Conservation (phyloP, 2,888 invertebrate genomes). For the Meteorus cinctellus region DNA sequence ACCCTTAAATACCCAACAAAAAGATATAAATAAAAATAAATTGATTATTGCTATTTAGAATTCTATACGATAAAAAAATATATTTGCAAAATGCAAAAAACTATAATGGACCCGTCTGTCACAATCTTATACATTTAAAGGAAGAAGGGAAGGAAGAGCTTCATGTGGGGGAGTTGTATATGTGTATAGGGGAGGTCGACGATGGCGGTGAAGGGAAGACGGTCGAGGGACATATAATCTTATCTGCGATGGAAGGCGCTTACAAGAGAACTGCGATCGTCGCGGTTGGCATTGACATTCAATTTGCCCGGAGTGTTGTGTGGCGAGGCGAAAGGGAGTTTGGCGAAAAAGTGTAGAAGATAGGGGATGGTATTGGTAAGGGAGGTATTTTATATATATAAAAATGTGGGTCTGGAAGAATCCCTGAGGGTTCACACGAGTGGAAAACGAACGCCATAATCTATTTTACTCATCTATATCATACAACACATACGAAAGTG, state of each 20-base stretch:
- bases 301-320: slow-evolving; percentile 45
- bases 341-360: background rate
- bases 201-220: background rate
- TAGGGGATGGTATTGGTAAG: background rate
- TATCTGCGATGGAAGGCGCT: slow-evolving; percentile 9
- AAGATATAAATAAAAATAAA: too few relatives aligned
- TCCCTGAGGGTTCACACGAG: slow-evolving; percentile 30
- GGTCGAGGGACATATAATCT: slow-evolving; percentile 6
- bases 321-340: background rate
- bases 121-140: slow-evolving; percentile 21
- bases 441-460: slow-evolving; percentile 3
- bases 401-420: slow-evolving; percentile 34
- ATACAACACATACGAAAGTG: background rate
- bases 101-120: slow-evolving; percentile 23
- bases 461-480: slow-evolving; percentile 1
- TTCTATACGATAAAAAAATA: background rate
- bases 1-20: too few relatives aligned
- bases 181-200: background rate
- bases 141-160: background rate
- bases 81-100: background rate
- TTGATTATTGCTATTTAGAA: background rate
- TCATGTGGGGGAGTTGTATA: background rate
- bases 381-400: background rate
- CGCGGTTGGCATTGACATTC: slow-evolving; percentile 50
- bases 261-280: slow-evolving; percentile 21